phyloP scores from a whole-genome alignment of 1,140 invertebrate species.

The Sycobia sp. region DNA sequence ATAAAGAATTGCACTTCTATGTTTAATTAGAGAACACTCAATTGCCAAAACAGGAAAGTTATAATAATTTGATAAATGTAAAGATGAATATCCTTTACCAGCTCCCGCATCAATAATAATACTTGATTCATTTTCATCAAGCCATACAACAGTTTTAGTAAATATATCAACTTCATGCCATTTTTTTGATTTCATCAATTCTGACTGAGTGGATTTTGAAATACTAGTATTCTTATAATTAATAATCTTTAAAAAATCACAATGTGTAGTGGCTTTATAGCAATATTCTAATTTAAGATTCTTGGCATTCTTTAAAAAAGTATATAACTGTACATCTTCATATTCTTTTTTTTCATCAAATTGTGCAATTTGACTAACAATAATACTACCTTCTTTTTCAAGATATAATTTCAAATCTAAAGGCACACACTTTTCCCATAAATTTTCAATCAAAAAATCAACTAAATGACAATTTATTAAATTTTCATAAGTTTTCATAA shows the following conservation, averaged over 20 bases:
- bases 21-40: conserved; percentile 72
- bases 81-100: conserved; percentile 84
- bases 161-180: conserved; percentile 77
- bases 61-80: conserved; percentile 73
- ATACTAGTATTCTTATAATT: conserved; percentile 14
- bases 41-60: conserved; percentile 77
- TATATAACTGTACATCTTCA: conserved; percentile 29
- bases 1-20: conserved; percentile 68
- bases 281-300: conserved; percentile 43
- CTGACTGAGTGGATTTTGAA: conserved; percentile 36
- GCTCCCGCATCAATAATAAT: conserved; percentile 82
- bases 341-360: conserved; percentile 17
- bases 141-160: conserved; percentile 49
- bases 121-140: conserved; percentile 36
- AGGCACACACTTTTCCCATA: conserved; percentile 70
- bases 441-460: conserved; percentile 75
- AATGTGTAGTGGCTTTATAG: conserved; percentile 27
- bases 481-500: conserved; percentile 65
- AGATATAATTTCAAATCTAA: conserved; percentile 63
- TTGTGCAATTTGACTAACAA: conserved; percentile 19
- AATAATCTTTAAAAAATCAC: conserved; percentile 32
- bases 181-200: conserved; percentile 82
- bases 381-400: conserved; percentile 42
- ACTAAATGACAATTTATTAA: conserved; percentile 81
- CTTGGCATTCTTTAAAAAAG: conserved; percentile 39